These are phyloP conservation scores for Enchytraeus crypticus DNA, from an alignment of 2,888 invertebrate species.

Conservation along the genomic window DNA sequence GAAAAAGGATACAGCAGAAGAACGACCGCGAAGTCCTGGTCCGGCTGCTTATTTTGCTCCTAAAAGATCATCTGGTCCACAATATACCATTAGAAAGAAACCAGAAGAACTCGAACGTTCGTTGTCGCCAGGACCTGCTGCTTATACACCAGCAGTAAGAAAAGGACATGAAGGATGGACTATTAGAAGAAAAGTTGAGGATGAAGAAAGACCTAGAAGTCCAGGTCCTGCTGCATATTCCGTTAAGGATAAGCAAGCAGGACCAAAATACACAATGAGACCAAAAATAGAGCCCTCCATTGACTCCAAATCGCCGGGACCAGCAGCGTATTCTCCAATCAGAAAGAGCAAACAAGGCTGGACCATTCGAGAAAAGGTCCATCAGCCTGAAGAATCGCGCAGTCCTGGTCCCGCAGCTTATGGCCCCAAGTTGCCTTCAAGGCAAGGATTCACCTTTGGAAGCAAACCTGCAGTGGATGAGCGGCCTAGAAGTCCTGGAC, in stretches of 20 bases:
- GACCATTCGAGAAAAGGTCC: background rate
- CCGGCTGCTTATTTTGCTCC: background rate
- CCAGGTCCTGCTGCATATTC: background rate
- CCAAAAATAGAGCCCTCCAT: background rate
- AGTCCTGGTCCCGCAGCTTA: constrained; percentile 7
- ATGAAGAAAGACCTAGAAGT: background rate
- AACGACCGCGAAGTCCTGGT: background rate
- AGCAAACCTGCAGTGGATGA: background rate
- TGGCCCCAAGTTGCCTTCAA: background rate
- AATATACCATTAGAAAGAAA: background rate
- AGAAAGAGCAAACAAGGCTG: background rate
- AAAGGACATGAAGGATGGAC: too few species aligned
- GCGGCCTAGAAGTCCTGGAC: background rate
- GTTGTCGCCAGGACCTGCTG: background rate
- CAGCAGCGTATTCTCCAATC: constrained; percentile 4
- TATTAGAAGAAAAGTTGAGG: background rate
- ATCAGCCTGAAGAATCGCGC: background rate
- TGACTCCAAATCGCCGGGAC: constrained; percentile 1
- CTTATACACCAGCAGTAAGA: background rate
- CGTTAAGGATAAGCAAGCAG: background rate
- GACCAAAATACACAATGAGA: background rate
- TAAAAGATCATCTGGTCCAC: background rate
- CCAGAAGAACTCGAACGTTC: too few species aligned
- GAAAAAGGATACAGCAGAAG: background rate
- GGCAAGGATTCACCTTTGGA: background rate